These are phyloP conservation scores for Synergus laeviventris DNA, from an alignment of 2,888 invertebrate species.

Conservation along the genomic window DNA sequence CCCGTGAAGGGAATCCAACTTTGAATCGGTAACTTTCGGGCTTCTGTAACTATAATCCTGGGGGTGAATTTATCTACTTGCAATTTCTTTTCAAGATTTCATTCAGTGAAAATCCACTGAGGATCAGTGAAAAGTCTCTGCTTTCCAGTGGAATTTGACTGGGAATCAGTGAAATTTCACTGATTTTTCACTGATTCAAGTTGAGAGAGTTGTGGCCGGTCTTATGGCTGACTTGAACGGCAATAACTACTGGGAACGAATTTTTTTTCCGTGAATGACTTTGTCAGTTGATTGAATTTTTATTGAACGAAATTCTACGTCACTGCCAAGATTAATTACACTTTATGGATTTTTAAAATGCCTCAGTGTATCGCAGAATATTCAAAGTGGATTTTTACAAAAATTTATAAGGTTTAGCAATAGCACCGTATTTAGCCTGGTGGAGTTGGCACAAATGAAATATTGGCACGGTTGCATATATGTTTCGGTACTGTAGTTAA, in stretches of 20 bases:
- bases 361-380: background rate
- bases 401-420: background rate
- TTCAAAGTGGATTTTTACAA: background rate
- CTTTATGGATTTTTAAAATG: too few relatives aligned
- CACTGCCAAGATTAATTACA: background rate
- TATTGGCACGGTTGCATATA: constrained; percentile 44
- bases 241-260: too few relatives aligned
- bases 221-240: too few relatives aligned
- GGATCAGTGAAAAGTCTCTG: too few relatives aligned
- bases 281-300: background rate
- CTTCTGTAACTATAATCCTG: background rate
- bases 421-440: constrained; percentile 5
- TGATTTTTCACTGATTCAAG: too few relatives aligned
- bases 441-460: constrained; percentile 42
- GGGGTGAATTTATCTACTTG: background rate
- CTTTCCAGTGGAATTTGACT: too few relatives aligned
- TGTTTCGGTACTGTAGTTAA: constrained; percentile 44
- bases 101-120: too few relatives aligned
- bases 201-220: too few relatives aligned
- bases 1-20: background rate
- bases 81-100: too few relatives aligned
- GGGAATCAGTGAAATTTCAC: too few relatives aligned
- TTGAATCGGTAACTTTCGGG: background rate
- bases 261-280: too few relatives aligned
- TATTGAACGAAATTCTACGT: background rate